Conservation (phyloP, 2,888 invertebrate genomes). For the Chrysotoxum bicinctum region DNA sequence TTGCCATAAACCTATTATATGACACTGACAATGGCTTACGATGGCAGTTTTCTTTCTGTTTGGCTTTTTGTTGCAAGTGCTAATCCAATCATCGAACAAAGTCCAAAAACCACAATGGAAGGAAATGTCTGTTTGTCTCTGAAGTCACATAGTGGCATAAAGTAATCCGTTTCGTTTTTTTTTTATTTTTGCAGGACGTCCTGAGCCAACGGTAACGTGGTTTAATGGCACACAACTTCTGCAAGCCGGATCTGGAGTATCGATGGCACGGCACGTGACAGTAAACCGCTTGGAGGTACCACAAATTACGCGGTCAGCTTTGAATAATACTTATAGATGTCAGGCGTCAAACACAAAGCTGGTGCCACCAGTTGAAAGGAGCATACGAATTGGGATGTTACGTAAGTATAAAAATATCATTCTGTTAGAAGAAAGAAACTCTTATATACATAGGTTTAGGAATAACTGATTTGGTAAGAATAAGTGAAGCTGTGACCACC, state of each 20-base stretch:
- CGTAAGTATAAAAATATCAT: constrained; percentile 84
- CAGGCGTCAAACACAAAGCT: constrained; percentile 94
- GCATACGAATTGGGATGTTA: constrained; percentile 91
- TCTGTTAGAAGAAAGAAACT: neutral
- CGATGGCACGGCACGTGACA: constrained; percentile 88
- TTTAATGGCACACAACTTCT: constrained; percentile 88
- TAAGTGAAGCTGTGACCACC: too few species aligned
- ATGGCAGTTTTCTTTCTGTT: constrained; percentile 9
- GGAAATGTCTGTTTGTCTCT: constrained; percentile 45
- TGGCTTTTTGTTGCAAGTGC: constrained; percentile 51
- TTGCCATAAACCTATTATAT: constrained; percentile 13
- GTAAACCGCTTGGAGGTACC: constrained; percentile 90
- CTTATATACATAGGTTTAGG: neutral
- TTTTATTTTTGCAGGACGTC: constrained; percentile 85
- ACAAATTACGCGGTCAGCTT: constrained; percentile 88
- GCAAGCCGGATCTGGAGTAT: constrained; percentile 87
- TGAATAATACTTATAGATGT: constrained; percentile 93
- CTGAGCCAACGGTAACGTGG: constrained; percentile 93
- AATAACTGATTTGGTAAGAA: neutral
- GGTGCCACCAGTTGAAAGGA: constrained; percentile 91
- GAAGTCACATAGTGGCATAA: constrained; percentile 18
- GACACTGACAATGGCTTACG: constrained; percentile 24
- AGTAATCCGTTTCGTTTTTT: constrained; percentile 54
- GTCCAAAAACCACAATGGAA: constrained; percentile 54
- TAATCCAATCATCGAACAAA: constrained; percentile 66